Percentiles rank a stretch among this genome's conserved stretches.
Conservation (phyloP, 2,797 vertebrate species). For the Martes flavigula region DNA sequence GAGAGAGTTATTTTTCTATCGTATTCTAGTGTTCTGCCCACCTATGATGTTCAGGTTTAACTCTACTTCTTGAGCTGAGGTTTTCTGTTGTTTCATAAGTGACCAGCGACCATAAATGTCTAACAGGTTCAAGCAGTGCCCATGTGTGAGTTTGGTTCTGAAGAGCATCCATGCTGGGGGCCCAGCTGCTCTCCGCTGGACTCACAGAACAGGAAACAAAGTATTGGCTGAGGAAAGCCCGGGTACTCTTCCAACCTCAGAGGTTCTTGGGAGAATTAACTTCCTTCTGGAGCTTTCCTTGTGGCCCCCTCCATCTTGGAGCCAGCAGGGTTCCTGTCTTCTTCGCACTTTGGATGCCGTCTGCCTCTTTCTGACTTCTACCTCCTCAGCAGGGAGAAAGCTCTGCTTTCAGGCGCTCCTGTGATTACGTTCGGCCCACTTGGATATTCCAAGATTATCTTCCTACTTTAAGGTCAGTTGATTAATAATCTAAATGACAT, state of each 20-base stretch:
- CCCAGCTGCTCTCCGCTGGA: neutral
- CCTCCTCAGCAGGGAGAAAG: neutral
- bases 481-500: neutral
- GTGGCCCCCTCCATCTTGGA: fast-evolving
- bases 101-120: neutral
- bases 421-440: neutral
- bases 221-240: fast-evolving
- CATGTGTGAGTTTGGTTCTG: neutral
- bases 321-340: too few species aligned
- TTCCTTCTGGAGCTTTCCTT: fast-evolving
- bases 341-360: neutral
- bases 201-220: neutral
- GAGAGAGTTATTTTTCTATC: neutral
- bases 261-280: fast-evolving
- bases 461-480: neutral
- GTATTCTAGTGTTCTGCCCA: neutral
- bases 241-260: neutral
- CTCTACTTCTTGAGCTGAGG: neutral
- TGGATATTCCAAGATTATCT: neutral
- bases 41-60: neutral
- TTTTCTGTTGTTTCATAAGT: neutral
- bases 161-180: neutral
- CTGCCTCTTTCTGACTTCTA: neutral
- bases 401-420: neutral
- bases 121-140: neutral